phyloP scores from a whole-genome alignment of 53 echinoderm and acorn worm species.

The Glandiceps talaboti region DNA sequence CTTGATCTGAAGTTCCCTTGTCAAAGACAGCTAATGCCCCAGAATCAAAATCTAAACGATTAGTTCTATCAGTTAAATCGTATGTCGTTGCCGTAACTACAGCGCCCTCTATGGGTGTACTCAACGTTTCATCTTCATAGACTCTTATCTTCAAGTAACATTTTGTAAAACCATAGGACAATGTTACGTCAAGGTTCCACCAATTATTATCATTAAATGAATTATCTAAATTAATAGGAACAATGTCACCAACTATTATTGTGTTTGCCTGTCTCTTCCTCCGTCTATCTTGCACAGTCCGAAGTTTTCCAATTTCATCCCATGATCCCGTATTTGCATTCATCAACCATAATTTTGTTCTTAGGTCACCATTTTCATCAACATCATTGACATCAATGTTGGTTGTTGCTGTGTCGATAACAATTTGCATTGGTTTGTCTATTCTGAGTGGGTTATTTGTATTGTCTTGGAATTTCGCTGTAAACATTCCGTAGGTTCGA shows the following conservation, averaged over 20 bases:
- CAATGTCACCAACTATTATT: background rate
- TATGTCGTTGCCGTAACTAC: background rate
- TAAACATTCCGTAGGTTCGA: background rate
- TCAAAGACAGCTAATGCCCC: background rate
- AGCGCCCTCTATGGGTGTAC: background rate
- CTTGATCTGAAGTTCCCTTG: background rate
- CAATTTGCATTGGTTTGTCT: background rate
- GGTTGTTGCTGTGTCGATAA: background rate
- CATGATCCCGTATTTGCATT: background rate
- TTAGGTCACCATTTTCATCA: background rate
- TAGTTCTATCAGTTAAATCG: background rate
- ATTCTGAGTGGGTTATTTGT: background rate
- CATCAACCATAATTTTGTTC: background rate
- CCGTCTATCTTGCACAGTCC: background rate
- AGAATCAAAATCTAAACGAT: too few relatives aligned
- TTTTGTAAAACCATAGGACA: too few relatives aligned
- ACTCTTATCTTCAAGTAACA: background rate
- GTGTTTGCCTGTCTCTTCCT: background rate
- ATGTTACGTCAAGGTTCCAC: background rate
- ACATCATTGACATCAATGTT: background rate
- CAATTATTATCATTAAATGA: background rate
- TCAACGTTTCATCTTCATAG: background rate
- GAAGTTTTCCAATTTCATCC: background rate
- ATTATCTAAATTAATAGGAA: too few relatives aligned
- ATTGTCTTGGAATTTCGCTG: background rate